phyloP scores from a whole-genome alignment of 37 sponge, comb jelly and placozoan species.

The Haliclona indistincta region DNA sequence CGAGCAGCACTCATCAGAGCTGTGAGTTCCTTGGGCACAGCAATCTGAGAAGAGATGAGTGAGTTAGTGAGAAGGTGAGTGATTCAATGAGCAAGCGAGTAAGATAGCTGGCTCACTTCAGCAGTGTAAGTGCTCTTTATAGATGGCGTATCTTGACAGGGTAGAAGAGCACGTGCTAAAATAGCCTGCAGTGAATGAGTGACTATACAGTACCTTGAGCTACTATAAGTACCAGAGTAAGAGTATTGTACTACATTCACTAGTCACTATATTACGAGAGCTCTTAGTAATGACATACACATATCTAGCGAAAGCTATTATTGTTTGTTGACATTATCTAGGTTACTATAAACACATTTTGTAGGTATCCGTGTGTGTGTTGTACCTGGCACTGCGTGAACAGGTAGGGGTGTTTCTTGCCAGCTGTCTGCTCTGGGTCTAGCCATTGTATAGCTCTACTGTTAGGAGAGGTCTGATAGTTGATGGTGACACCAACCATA shows the following conservation, averaged over 20 bases:
- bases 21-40: slow-evolving; percentile 61
- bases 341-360: too few species aligned
- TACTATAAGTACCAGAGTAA: too few species aligned
- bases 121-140: slow-evolving; percentile 87
- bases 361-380: too few species aligned
- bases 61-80: background rate
- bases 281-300: too few species aligned
- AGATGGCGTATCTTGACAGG: slow-evolving; percentile 92
- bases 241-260: too few species aligned
- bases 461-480: slow-evolving; percentile 65
- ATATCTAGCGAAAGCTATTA: too few species aligned
- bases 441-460: slow-evolving; percentile 89
- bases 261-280: too few species aligned
- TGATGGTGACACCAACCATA: too few species aligned
- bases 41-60: slow-evolving; percentile 22
- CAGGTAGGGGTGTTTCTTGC: slow-evolving; percentile 82
- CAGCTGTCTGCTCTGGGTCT: slow-evolving; percentile 84
- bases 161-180: slow-evolving; percentile 85
- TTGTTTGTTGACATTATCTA: too few species aligned
- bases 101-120: slow-evolving; percentile 11
- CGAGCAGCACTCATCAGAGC: slow-evolving; percentile 90
- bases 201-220: too few species aligned
- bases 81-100: background rate
- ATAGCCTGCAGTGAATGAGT: too few species aligned
- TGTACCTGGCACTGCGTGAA: slow-evolving; percentile 93